Evolutionary conservation across 2,888 invertebrate species (phyloP).

Genomic region (Deroplatys truncata): DNA sequence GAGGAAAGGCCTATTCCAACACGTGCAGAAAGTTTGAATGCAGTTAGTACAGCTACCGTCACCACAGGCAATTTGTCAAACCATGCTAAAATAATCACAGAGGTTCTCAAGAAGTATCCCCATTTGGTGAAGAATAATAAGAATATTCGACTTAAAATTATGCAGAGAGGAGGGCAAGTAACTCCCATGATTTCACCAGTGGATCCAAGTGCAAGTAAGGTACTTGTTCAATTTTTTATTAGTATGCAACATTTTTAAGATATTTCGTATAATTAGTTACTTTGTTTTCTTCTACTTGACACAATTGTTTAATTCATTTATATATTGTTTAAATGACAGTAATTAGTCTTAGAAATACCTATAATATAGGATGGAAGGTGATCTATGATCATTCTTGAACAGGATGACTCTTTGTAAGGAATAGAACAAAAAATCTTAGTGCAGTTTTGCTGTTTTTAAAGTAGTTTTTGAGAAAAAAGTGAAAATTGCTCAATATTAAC

Average conservation of each 20-base stretch:
- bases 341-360: no score
- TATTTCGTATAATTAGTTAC: neutral
- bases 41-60: neutral
- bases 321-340: no score
- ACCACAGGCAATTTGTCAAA: constrained; percentile 43
- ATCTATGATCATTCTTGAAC: no score
- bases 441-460: no score
- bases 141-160: constrained; percentile 80
- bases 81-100: constrained; percentile 83
- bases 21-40: neutral
- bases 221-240: neutral
- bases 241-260: neutral
- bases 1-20: neutral
- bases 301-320: no score
- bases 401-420: no score
- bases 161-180: constrained; percentile 43
- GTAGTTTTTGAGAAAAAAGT: no score
- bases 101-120: constrained; percentile 83
- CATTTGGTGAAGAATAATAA: constrained; percentile 82
- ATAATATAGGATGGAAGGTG: no score
- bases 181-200: constrained; percentile 20
- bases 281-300: neutral
- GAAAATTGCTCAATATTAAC: no score
- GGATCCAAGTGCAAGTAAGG: constrained; percentile 12
- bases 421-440: no score